phyloP scores from a whole-genome alignment of 1,140 invertebrate species.

The Physella acuta region DNA sequence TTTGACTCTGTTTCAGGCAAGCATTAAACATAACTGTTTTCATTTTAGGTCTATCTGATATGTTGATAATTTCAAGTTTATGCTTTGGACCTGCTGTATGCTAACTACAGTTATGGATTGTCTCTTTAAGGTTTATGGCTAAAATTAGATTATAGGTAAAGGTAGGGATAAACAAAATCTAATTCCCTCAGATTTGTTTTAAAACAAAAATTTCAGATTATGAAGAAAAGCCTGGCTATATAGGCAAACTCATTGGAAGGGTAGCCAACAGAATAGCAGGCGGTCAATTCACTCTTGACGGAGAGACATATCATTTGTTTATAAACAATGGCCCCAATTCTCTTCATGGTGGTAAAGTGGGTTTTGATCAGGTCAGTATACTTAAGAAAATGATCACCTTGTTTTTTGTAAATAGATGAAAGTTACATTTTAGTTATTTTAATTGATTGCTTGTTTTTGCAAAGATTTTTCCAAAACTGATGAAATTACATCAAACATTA shows the following conservation, averaged over 20 bases:
- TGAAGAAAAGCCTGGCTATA: constrained; percentile 64
- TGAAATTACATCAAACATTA: too few relatives aligned
- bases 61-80: not conserved
- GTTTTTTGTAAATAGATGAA: not conserved
- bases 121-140: not conserved
- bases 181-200: too few relatives aligned
- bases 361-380: constrained; percentile 83
- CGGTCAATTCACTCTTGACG: constrained; percentile 72
- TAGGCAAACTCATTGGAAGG: constrained; percentile 85
- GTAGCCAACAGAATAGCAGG: constrained; percentile 80
- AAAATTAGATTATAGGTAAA: not conserved
- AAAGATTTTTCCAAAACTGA: too few relatives aligned
- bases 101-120: too few relatives aligned
- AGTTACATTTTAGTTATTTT: too few relatives aligned
- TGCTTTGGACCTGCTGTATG: not conserved
- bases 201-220: constrained; percentile 49
- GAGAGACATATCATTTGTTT: constrained; percentile 69
- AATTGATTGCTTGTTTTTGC: too few relatives aligned
- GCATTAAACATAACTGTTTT: not conserved
- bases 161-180: too few relatives aligned
- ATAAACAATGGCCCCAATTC: constrained; percentile 75
- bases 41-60: not conserved
- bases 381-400: too few relatives aligned
- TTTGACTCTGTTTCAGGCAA: constrained; percentile 73
- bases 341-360: constrained; percentile 83